phyloP scores from a whole-genome alignment of 1,140 invertebrate species.

The Periplaneta americana region DNA sequence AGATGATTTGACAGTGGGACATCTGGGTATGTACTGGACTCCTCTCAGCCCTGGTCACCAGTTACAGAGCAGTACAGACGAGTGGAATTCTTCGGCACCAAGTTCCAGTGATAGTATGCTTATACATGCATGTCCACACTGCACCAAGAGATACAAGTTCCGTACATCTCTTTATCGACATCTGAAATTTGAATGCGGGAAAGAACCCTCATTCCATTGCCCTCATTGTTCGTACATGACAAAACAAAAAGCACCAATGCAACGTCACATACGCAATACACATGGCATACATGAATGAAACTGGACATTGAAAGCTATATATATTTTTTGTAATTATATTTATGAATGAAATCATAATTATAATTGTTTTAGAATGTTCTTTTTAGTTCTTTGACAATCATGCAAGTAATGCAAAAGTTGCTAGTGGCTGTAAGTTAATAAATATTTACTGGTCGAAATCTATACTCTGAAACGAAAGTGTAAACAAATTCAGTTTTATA shows the following conservation, averaged over 20 bases:
- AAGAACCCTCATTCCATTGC: slow-evolving; percentile 33
- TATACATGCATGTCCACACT: slow-evolving; percentile 16
- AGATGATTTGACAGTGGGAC: neutral
- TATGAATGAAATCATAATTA: neutral
- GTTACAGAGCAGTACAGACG: neutral
- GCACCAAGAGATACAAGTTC: slow-evolving; percentile 21
- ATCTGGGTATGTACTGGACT: neutral
- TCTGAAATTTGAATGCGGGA: slow-evolving; percentile 34
- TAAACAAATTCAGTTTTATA: no score
- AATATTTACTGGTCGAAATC: no score
- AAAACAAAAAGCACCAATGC: slow-evolving; percentile 19
- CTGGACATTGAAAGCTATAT: no score
- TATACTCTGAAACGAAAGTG: no score
- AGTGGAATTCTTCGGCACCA: neutral
- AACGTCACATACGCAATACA: neutral
- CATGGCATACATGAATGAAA: neutral
- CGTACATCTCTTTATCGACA: slow-evolving; percentile 32
- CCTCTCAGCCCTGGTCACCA: neutral
- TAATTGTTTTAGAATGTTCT: neutral
- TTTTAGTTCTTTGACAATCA: neutral
- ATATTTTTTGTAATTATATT: neutral
- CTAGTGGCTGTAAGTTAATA: no score
- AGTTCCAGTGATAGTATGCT: neutral
- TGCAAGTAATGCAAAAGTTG: no score
- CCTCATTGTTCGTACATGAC: slow-evolving; percentile 19